Percentiles rank a stretch among this genome's conserved stretches.
phyloP scores from a whole-genome alignment of 2,888 invertebrate species.

The Volucella inanis region DNA sequence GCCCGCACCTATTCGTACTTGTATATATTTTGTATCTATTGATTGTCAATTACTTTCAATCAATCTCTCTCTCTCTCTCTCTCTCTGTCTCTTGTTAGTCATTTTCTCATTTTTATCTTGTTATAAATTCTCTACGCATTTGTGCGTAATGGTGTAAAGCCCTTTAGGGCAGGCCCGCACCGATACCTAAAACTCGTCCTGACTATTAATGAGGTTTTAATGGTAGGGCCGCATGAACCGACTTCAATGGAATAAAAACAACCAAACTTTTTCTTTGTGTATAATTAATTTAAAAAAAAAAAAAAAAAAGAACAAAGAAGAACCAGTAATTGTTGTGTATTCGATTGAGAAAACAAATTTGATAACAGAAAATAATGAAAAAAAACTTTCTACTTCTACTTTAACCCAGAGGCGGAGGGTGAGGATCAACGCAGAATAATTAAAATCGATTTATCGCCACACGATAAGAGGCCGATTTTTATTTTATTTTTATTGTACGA shows the following conservation, averaged over 20 bases:
- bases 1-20: neutral
- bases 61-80: neutral
- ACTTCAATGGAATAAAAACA: no score
- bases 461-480: slow-evolving; percentile 38
- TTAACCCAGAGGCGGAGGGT: no score
- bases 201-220: slow-evolving; percentile 72
- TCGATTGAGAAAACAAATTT: slow-evolving; percentile 41
- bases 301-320: neutral
- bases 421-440: slow-evolving; percentile 9
- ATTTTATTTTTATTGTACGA: neutral
- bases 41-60: slow-evolving; percentile 41
- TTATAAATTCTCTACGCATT: slow-evolving; percentile 63
- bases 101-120: slow-evolving; percentile 9
- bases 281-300: slow-evolving; percentile 33
- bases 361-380: slow-evolving; percentile 6
- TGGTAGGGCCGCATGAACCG: slow-evolving; percentile 5
- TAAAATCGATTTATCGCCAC: slow-evolving; percentile 64
- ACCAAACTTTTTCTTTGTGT: slow-evolving; percentile 5
- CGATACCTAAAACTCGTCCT: slow-evolving; percentile 4
- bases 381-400: slow-evolving; percentile 40
- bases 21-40: slow-evolving; percentile 10
- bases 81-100: slow-evolving; percentile 24
- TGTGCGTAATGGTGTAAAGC: slow-evolving; percentile 65
- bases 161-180: slow-evolving; percentile 58
- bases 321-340: slow-evolving; percentile 35